Conservation (phyloP, 23 tunicate species). For the Trididemnum nubilum region DNA sequence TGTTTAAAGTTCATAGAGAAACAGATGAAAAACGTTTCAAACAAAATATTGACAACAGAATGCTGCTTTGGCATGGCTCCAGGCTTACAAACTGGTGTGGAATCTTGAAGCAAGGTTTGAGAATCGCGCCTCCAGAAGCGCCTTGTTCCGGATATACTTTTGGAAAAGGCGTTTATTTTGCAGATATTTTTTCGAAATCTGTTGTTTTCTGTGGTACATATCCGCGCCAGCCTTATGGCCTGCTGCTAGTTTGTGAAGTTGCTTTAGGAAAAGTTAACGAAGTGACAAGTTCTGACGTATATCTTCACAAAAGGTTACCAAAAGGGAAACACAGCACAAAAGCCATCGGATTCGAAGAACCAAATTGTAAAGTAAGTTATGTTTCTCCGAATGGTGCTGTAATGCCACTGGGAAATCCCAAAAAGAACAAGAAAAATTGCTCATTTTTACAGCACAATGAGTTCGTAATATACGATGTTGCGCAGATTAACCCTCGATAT, state of each 20-base stretch:
- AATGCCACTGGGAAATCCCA: constrained; percentile 63
- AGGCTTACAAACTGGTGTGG: constrained; percentile 76
- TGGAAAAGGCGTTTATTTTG: constrained; percentile 89
- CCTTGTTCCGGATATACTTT: constrained; percentile 71
- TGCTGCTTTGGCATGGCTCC: constrained; percentile 89
- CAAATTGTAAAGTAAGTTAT: constrained; percentile 27
- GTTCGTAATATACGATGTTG: constrained; percentile 67
- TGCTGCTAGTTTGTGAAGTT: constrained; percentile 70
- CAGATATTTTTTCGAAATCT: constrained; percentile 74
- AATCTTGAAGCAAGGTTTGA: constrained; percentile 72
- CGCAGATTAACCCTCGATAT: constrained; percentile 58
- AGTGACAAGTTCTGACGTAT: constrained; percentile 30
- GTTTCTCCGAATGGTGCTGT: constrained; percentile 29
- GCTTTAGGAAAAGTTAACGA: constrained; percentile 66
- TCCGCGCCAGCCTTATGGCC: constrained; percentile 48
- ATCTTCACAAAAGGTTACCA: constrained; percentile 43
- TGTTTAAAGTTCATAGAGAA: constrained; percentile 49
- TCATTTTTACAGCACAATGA: constrained; percentile 61
- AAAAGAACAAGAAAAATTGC: neutral
- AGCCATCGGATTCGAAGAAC: constrained; percentile 48
- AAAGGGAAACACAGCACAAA: constrained; percentile 59
- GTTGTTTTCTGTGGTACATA: constrained; percentile 62
- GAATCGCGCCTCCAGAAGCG: constrained; percentile 86
- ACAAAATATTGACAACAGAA: constrained; percentile 50
- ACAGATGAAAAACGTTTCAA: constrained; percentile 34